Evolutionary conservation across 2,113 vertebrate species (phyloP).

Genomic region (Ascaphus truei): DNA sequence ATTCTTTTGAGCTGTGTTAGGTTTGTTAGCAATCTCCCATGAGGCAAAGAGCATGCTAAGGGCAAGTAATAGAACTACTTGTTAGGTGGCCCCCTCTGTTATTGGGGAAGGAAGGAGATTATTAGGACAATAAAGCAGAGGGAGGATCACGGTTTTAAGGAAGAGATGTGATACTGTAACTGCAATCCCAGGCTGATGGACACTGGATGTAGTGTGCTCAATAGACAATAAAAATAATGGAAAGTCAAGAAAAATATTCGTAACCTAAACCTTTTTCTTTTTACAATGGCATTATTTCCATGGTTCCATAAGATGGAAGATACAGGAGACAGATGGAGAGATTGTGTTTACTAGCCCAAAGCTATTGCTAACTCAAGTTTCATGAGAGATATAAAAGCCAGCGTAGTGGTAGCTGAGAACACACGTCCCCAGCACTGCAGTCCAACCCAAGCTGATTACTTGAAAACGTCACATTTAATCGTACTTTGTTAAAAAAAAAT

Average conservation of each 20-base stretch:
- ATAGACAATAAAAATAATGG: neutral
- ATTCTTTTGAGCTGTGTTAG: slow-evolving; percentile 78
- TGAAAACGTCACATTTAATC: too few species aligned
- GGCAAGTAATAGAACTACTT: slow-evolving; percentile 45
- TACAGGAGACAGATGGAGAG: neutral
- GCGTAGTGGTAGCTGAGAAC: too few species aligned
- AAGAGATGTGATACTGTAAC: slow-evolving; percentile 11
- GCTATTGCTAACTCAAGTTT: neutral
- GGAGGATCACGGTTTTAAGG: slow-evolving; percentile 35
- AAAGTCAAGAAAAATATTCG: neutral
- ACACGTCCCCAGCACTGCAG: neutral
- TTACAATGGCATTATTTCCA: neutral
- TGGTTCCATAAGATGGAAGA: neutral
- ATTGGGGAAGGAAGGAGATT: slow-evolving; percentile 44
- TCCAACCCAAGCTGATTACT: too few species aligned
- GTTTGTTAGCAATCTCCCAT: slow-evolving; percentile 54
- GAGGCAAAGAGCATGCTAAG: slow-evolving; percentile 48
- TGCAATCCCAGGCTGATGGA: neutral
- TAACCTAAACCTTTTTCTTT: neutral
- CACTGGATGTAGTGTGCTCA: neutral
- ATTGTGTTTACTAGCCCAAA: slow-evolving; percentile 23
- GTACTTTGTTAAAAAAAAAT: too few species aligned
- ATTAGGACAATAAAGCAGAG: slow-evolving; percentile 45
- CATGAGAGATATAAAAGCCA: too few species aligned
- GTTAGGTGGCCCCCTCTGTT: slow-evolving; percentile 29